Conservation (phyloP, 2,888 invertebrate species). For the Mimas tiliae region DNA sequence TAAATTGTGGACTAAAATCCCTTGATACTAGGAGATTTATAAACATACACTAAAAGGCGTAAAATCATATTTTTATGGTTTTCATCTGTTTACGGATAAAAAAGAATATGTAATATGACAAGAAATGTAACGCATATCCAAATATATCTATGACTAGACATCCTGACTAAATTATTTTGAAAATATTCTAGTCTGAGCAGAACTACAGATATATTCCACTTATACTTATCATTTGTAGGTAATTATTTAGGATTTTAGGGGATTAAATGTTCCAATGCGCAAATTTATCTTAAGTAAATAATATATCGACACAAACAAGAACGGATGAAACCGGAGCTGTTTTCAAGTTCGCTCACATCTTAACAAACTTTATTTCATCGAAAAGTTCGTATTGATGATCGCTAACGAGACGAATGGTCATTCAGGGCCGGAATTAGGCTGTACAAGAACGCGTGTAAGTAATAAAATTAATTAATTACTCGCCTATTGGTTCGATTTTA, state of each 20-base stretch:
- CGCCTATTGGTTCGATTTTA: too few relatives aligned
- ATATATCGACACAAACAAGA: not conserved
- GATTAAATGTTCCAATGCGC: not conserved
- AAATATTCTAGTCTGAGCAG: too few relatives aligned
- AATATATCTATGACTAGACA: too few relatives aligned
- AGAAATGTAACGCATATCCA: too few relatives aligned
- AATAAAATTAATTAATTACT: too few relatives aligned
- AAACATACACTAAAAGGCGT: not conserved
- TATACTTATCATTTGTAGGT: too few relatives aligned
- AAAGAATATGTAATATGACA: too few relatives aligned
- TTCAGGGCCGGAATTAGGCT: not conserved
- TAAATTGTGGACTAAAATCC: not conserved
- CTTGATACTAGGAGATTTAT: not conserved
- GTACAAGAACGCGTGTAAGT: not conserved
- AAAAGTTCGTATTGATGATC: constrained; percentile 20
- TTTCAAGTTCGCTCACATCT: not conserved
- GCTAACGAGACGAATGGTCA: constrained; percentile 8
- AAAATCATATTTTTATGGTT: not conserved
- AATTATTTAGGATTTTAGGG: too few relatives aligned
- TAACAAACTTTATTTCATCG: constrained; percentile 14
- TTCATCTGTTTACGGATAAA: too few relatives aligned
- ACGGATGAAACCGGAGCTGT: not conserved
- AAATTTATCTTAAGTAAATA: not conserved
- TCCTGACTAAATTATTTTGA: too few relatives aligned
- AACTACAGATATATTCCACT: too few relatives aligned